phyloP scores from a whole-genome alignment of 2,797 vertebrate species.

The Numenius phaeopus region DNA sequence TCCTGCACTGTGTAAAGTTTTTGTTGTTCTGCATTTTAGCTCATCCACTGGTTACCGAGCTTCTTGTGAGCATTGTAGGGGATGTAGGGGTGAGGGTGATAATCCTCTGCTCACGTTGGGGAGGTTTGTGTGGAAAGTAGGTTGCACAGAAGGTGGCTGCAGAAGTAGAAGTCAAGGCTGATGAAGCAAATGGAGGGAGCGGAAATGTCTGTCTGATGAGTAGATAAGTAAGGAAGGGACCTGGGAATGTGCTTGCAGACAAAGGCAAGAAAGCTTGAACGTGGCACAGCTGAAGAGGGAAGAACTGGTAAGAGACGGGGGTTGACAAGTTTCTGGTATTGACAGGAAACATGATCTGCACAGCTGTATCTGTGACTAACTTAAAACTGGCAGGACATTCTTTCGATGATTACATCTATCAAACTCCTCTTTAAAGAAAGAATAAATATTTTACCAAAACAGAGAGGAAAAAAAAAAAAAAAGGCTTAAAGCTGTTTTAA shows the following conservation, averaged over 20 bases:
- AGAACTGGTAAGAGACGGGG: neutral
- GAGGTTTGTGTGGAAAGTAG: neutral
- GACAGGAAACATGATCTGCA: constrained; percentile 44
- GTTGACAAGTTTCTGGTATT: constrained; percentile 35
- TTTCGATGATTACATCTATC: constrained; percentile 65
- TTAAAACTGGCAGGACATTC: constrained; percentile 67
- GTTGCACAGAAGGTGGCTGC: neutral
- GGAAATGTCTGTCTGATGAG: neutral
- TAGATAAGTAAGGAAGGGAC: neutral
- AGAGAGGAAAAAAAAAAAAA: neutral
- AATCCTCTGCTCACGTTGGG: neutral
- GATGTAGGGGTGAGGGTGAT: neutral
- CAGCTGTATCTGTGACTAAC: constrained; percentile 69
- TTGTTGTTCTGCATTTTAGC: neutral
- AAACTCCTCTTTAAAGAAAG: constrained; percentile 74
- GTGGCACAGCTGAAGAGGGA: constrained; percentile 12
- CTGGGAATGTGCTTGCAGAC: neutral
- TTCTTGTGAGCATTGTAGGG: neutral
- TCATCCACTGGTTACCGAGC: neutral
- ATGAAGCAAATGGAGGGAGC: neutral
- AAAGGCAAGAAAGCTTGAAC: constrained; percentile 8
- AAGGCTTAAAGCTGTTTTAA: constrained; percentile 47
- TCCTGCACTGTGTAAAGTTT: neutral
- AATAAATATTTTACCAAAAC: constrained; percentile 58
- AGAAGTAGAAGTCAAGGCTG: neutral